phyloP scores from a whole-genome alignment of 2,113 vertebrate species.

The Leuciscus idus region DNA sequence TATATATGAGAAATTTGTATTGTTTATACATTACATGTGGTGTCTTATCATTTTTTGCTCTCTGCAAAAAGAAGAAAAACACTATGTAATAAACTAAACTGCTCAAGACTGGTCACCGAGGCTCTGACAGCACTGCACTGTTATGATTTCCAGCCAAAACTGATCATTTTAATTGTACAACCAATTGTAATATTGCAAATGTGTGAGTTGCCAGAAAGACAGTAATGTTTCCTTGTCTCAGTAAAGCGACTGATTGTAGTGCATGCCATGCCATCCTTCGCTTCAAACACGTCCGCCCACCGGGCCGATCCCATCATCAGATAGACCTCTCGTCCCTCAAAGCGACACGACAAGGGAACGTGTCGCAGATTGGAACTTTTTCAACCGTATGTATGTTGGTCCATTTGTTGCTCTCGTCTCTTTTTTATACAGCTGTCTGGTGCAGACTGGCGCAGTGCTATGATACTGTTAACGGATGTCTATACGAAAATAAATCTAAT shows the following conservation, averaged over 20 bases:
- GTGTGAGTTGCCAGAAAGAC: conserved; percentile 66
- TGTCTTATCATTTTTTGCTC: conserved; percentile 76
- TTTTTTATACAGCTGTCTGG: conserved; percentile 82
- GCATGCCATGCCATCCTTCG: conserved; percentile 74
- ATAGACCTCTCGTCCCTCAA: conserved; percentile 53
- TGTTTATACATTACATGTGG: conserved; percentile 81
- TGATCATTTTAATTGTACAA: conserved; percentile 65
- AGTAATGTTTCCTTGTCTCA: conserved; percentile 65
- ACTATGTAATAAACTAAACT: conserved; percentile 68
- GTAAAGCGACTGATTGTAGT: conserved; percentile 78
- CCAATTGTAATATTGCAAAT: conserved; percentile 63
- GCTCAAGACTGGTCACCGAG: conserved; percentile 60
- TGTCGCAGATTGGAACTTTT: conserved; percentile 73
- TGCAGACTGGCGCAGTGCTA: conserved; percentile 84
- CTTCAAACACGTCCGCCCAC: conserved; percentile 63
- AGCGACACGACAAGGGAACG: conserved; percentile 54
- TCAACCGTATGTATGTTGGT: conserved; percentile 73
- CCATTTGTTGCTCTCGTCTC: conserved; percentile 74
- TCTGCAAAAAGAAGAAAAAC: conserved; percentile 69
- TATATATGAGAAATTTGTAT: conserved; percentile 76
- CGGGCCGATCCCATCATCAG: conserved; percentile 66
- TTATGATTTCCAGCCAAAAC: conserved; percentile 60
- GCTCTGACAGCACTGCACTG: conserved; percentile 58
- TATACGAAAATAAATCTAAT: conserved; percentile 89
- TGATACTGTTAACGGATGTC: conserved; percentile 88